Evolutionary conservation across 2,888 invertebrate species (phyloP), one percentile per base, ranked within the genome.

Genomic region (Ichneumoninae sp.): DNA sequence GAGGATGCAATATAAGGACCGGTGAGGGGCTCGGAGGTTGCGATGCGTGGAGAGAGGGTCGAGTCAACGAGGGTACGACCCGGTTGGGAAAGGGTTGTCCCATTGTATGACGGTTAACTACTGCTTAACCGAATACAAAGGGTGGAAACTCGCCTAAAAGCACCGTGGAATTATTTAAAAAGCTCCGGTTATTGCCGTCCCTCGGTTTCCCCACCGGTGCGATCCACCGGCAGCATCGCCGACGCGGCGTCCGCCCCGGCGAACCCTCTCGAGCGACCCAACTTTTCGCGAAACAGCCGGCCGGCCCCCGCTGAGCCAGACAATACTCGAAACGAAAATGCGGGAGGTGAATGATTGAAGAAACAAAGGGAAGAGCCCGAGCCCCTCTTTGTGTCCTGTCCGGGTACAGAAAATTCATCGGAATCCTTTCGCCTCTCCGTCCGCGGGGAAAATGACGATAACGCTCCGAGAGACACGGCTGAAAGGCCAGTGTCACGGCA

Each of bases 141-240:
- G 71, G 50, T 79, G 50, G 57, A 57, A 83, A 84, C 79, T 83
- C 83, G 76, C 63, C 80, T 33, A 82, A 86, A 83, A 77, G 85
- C 83, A 60, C 66, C 63, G 79, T 65, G 83, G 87, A 91, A 91
- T 90, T 89, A 90, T 91, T 90, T 87, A 89, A 88, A 90, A 89
- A 85, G 81, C 70, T 85, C 71, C 85, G 44, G 86, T 89, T 88
- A 89, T 88, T 85, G 88, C 36, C 50, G 47, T 57, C 47, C 65
- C 60, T 44, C 52, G 26, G 57, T 19, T 63, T 65, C 26, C 40
- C 40, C 26, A 30, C 6, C 7, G 26, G 33, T 7, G 36, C 1
- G 7, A 26, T 52, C 63, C 57, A 16, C 47, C 52, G 8, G 13
- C 30, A 52, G 52, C 57, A 10, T 69, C 74, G 47, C 69, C 44